Percentiles rank a stretch among this genome's conserved stretches.
Conservation (phyloP, 2,888 invertebrate species). For the Morpho deidamia region DNA sequence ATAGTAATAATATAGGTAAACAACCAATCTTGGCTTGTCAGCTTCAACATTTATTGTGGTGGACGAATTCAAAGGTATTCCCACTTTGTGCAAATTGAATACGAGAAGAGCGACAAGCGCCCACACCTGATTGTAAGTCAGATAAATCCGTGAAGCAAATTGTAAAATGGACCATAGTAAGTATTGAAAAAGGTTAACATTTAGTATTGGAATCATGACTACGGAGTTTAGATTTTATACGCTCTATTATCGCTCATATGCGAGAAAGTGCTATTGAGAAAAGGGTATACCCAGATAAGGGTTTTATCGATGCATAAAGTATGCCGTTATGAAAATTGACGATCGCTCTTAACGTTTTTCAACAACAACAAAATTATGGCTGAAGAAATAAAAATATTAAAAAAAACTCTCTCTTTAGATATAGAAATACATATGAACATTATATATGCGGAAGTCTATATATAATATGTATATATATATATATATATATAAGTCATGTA, state of each 20-base stretch:
- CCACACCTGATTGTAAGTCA: conserved; percentile 64
- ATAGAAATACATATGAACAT: no score
- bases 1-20: background rate
- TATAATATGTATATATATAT: no score
- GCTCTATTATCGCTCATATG: conserved; percentile 47
- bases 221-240: conserved; percentile 17
- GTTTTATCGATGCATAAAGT: conserved; percentile 71
- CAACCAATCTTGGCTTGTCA: conserved; percentile 13
- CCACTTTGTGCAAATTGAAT: conserved; percentile 62
- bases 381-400: no score
- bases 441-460: no score
- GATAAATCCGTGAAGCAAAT: conserved; percentile 37
- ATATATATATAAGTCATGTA: no score
- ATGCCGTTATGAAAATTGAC: conserved; percentile 64
- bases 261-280: conserved; percentile 63
- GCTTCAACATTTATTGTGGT: conserved; percentile 40
- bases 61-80: conserved; percentile 50
- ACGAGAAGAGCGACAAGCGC: conserved; percentile 47
- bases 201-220: background rate
- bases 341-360: conserved; percentile 30
- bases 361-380: background rate
- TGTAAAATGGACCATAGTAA: conserved; percentile 42
- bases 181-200: conserved; percentile 28
- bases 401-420: no score
- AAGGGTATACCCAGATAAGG: conserved; percentile 64